Base-by-base conservation (phyloP, 2,113 vertebrate genomes). In the Rhynchomys soricoides region DNA sequence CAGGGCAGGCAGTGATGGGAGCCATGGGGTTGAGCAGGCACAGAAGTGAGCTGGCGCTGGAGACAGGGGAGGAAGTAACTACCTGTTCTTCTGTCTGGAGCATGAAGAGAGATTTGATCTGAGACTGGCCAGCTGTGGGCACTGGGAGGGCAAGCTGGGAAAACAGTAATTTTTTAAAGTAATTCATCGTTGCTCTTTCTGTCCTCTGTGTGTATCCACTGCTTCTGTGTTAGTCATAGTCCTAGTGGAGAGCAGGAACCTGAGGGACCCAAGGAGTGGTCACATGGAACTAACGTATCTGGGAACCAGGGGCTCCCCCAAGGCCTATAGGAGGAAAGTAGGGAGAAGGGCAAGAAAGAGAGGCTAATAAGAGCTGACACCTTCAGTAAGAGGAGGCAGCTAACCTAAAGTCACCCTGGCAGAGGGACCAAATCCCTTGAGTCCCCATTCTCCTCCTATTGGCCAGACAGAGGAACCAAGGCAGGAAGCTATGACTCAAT, bases 111-210 rank as follows among this genome's bases (percentile, higher is more conserved):
- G 85, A 86, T 74, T 73, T 92, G 75, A 66, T 91, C 90, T 40
- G 91, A 94, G 78, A 57, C 83, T 29, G 62, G 70, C 85, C 79
- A 89, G 95, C 95, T 88, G 68, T 31, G 83, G 74, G 94, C 3
- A 45, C 3, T 93, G 82, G 91, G 95, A 95, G 73, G 79, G n/a
- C 2, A 2, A 83, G 21, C 22, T 50, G 81, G 24, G 73, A 45
- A 81, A 89, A 79, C 4, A 37, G 62, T 52, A 1, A 34, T 26
- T 94, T 91, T 83, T 73, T 3, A 3, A 90, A 90, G 77, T 37
- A 16, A 24, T 17, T 82, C 19, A 45, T 87, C 91, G 68, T 6
- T 45, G 55, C 13, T 7, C 29, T 17, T 77, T 68, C 26, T 8
- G 9, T 1, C 1, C 7, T 3, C 11, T 21, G 26, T 43, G 31